phyloP scores from a whole-genome alignment of 2,888 invertebrate genomes.

The Tribolium freemani region DNA sequence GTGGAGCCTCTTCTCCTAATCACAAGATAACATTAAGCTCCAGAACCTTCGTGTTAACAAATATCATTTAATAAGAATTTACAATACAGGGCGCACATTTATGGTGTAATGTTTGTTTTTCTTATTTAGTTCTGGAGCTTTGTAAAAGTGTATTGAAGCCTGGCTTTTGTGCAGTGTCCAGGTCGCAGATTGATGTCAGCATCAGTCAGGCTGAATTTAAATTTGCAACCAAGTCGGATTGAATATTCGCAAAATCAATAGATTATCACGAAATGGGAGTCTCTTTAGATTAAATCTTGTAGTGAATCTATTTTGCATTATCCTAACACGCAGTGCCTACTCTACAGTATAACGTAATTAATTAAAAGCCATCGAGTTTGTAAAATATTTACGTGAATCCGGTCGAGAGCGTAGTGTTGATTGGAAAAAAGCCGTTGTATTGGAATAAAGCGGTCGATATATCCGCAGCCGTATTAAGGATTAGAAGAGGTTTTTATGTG shows the following conservation, averaged over 20 bases:
- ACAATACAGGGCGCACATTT: no score
- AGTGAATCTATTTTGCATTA: not conserved
- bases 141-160: no score
- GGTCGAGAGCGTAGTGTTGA: not conserved
- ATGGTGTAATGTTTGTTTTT: no score
- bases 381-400: conserved; percentile 21
- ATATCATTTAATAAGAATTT: no score
- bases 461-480: conserved; percentile 7
- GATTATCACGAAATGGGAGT: not conserved
- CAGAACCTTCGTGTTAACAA: no score
- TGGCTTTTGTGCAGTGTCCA: no score
- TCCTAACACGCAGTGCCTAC: not conserved
- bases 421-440: not conserved
- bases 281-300: not conserved
- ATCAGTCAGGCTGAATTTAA: no score
- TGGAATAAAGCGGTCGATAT: not conserved
- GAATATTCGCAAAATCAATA: not conserved
- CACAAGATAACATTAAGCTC: no score
- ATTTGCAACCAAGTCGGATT: not conserved
- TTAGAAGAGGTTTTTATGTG: conserved; percentile 6
- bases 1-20: no score
- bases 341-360: conserved; percentile 5
- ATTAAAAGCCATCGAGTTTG: not conserved
- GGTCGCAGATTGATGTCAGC: no score
- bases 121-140: no score